phyloP scores from a whole-genome alignment of 2,113 vertebrate genomes.

The Chaetodon auriga region DNA sequence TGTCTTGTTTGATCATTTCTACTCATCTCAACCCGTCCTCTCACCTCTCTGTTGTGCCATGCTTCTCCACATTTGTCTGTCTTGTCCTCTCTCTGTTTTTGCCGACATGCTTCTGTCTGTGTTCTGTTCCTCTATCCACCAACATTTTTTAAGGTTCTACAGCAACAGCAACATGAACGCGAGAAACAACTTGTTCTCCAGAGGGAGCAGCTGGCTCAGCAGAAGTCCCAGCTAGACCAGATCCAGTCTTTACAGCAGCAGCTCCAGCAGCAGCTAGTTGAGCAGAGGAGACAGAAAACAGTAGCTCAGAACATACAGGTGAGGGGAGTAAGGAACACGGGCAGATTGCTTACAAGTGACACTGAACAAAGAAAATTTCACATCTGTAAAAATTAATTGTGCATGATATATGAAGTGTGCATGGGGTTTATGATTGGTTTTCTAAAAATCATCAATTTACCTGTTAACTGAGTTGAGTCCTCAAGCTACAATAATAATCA shows the following conservation, averaged over 20 bases:
- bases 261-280: conserved; percentile 95
- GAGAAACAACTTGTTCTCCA: conserved; percentile 95
- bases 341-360: not conserved
- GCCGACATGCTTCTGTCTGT: not conserved
- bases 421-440: no score
- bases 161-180: conserved; percentile 96
- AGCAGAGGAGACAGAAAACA: conserved; percentile 94
- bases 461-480: not conserved
- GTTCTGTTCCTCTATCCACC: conserved; percentile 13
- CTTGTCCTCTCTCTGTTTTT: not conserved
- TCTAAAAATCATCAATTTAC: not conserved
- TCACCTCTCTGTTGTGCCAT: not conserved
- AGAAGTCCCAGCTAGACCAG: conserved; percentile 96
- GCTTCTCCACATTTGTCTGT: conserved; percentile 1
- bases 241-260: conserved; percentile 98
- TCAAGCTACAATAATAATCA: not conserved
- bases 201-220: conserved; percentile 96
- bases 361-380: not conserved
- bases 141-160: conserved; percentile 87
- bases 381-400: not conserved
- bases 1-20: conserved; percentile 9
- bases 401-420: not conserved
- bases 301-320: conserved; percentile 75
- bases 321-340: not conserved
- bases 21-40: not conserved